phyloP scores from a whole-genome alignment of 2,888 invertebrate species.

The Microplitis manilae region DNA sequence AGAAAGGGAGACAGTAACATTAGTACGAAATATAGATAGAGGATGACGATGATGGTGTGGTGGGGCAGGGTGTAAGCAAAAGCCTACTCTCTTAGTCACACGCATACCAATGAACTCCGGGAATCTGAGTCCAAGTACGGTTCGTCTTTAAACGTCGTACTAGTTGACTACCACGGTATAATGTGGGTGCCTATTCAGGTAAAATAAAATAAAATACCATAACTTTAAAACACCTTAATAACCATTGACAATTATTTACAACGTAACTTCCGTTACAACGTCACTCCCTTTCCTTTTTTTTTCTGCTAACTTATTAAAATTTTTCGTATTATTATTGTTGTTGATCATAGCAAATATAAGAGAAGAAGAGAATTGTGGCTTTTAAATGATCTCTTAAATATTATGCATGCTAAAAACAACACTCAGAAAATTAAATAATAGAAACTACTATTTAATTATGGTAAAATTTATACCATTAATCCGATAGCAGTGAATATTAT shows the following conservation, averaged over 20 bases:
- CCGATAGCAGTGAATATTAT: too few species aligned
- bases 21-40: conserved; percentile 11
- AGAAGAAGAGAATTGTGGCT: too few species aligned
- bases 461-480: too few species aligned
- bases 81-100: conserved; percentile 47
- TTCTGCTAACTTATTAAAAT: not conserved
- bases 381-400: too few species aligned
- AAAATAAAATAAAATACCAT: conserved; percentile 19
- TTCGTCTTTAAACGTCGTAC: conserved; percentile 38
- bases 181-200: conserved; percentile 26
- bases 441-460: too few species aligned
- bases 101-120: conserved; percentile 42
- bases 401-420: too few species aligned
- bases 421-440: too few species aligned
- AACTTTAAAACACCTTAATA: not conserved
- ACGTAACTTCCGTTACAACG: not conserved
- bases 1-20: not conserved
- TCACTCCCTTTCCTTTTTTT: conserved; percentile 14
- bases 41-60: not conserved
- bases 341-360: too few species aligned
- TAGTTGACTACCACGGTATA: conserved; percentile 1
- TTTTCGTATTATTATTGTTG: not conserved
- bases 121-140: conserved; percentile 52
- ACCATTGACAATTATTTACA: conserved; percentile 1
- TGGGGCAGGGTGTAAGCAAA: not conserved